Evolutionary conservation across 2,113 vertebrate genomes (phyloP), one percentile per base, ranked within the genome.

Genomic region (Fregetta grallaria): DNA sequence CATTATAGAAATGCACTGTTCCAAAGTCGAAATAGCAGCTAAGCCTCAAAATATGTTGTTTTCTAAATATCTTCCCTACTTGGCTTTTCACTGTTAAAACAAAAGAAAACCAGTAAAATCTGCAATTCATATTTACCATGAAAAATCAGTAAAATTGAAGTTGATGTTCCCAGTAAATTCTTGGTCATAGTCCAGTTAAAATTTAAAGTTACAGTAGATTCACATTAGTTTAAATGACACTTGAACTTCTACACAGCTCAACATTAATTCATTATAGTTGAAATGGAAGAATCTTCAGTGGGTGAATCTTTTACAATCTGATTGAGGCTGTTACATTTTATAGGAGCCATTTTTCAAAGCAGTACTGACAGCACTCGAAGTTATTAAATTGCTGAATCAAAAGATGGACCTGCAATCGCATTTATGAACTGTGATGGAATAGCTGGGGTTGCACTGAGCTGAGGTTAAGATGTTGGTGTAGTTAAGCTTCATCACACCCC

Each of bases 241-340:
- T 98, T 99, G 99, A 99, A 99, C 98, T 98, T 98, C 98, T 99
- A 98, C 98, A 98, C 98, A 98, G 99, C 98, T 98, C 98, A 97
- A 98, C 98, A 99, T 99, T 99, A 98, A 99, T 99, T 99, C 99
- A 99, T 99, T 99, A 99, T 98, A 98, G 98, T 98, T 98, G 98
- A 98, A 98, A 99, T 98, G 98, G 98, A 97, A 94, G 98, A 98
- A 96, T 98, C 98, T 98, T 98, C 98, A 90, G 97, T 97, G 98
- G 97, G 97, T 98, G 97, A 99, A 99, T 99, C 99, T 99, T 98
- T 98, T 98, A 98, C 98, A 98, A 98, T 98, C 99, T 99, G 99
- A 99, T 99, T 99, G 99, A 99, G 99, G 99, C 99, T 98, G 99
- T 99, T 99, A 99, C 99, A 98, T 99, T 99, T 99, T 99, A 99